Conservation (phyloP, 1,140 invertebrate species). For the Nephila pilipes region DNA sequence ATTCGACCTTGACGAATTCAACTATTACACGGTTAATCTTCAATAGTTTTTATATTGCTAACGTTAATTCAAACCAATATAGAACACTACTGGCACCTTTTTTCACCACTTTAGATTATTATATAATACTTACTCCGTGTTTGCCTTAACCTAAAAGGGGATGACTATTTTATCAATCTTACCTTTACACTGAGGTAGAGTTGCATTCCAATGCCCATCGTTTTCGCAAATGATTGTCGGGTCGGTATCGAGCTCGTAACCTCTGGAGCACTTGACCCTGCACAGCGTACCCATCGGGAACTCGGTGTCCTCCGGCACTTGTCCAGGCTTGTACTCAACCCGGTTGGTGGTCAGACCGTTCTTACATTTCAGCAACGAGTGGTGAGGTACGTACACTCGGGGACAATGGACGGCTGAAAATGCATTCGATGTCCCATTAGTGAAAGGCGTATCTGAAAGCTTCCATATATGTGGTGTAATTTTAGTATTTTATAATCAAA, state of each 20-base stretch:
- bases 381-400: background rate
- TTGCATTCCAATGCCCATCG: conserved; percentile 23
- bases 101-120: too few species aligned
- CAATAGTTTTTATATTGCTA: too few species aligned
- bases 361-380: background rate
- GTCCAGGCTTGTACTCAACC: background rate
- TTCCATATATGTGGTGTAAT: too few species aligned
- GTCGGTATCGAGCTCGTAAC: background rate
- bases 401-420: conserved; percentile 10
- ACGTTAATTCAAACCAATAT: too few species aligned
- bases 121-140: too few species aligned
- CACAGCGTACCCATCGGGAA: background rate
- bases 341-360: background rate
- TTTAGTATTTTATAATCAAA: background rate
- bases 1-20: too few species aligned
- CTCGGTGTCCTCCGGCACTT: background rate
- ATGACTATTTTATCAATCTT: too few species aligned
- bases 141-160: too few species aligned
- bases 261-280: conserved; percentile 16
- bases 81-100: too few species aligned
- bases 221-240: background rate
- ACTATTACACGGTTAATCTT: too few species aligned
- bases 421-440: too few species aligned
- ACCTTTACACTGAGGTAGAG: conserved; percentile 11
- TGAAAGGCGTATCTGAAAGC: too few species aligned